Evolutionary conservation across 2,113 vertebrate genomes (phyloP), one percentile per base, ranked within the genome.

Genomic region (Nycticebus coucang): DNA sequence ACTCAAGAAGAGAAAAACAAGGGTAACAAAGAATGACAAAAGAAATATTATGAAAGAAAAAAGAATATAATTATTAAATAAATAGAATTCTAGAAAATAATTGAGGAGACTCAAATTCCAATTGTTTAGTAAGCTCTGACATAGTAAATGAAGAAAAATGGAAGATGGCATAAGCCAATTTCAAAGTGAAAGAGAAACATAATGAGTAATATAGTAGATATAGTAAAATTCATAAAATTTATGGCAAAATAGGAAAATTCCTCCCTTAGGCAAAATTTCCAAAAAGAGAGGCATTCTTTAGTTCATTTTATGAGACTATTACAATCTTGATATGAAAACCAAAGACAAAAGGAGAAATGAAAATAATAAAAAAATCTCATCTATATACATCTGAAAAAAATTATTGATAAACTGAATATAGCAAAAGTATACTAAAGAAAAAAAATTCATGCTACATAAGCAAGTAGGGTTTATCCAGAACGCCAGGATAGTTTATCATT

Each of bases 241-340:
- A 11, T 87, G 53, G 50, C 17, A 80, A 75, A 79, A 87, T 71
- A 50, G 37, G 37, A 79, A 80, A 87, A 83, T 66, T 60, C 15
- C 15, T 69, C 22, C 45, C n/a, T 85, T 57, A 50, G 24, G 74
- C 30, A 59, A 93, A 71, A 11, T 60, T 71, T 72, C 55, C 15
- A 30, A 50, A 77, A 66, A 80, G 0, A 2, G 12, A 8, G 1
- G 17, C 18, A 62, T 62, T 12, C 37, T 71, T 11, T 62, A 30
- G 18, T 72, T 93, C 8, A 13, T 24, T 87, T 93, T 72, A 80
- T 72, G 64, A 81, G 7, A 12, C 18, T 28, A 2, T 62, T 88
- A 71, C 55, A 66, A 89, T 83, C n/a, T 82, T 94, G 26, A 57
- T 83, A 57, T 83, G 26, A 75, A 94, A 89, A 82, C 14, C 30